Percentiles rank a stretch among this genome's conserved stretches.
Conservation (phyloP, 2,888 invertebrate species). For the Drosophila quinaria region DNA sequence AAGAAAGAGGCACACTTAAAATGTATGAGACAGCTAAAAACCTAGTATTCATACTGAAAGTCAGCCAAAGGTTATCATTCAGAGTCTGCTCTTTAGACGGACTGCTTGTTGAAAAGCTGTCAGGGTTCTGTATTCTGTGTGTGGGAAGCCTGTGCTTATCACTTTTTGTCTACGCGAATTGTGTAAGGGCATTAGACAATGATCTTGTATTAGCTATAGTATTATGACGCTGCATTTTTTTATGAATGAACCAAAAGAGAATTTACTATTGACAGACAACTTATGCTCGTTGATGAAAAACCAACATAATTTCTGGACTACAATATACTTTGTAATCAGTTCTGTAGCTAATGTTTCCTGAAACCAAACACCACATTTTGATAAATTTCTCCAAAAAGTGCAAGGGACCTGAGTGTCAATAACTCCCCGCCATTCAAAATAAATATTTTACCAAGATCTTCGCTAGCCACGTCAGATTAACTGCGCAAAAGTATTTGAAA, state of each 20-base stretch:
- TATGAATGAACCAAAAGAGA: conserved; percentile 64
- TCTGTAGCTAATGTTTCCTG: background rate
- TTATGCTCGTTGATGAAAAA: background rate
- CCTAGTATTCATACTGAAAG: conserved; percentile 59
- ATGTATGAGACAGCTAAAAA: conserved; percentile 60
- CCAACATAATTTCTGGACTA: background rate
- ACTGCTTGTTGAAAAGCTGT: conserved; percentile 49
- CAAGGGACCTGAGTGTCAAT: background rate
- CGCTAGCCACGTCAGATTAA: conserved; percentile 3
- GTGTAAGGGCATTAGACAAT: conserved; percentile 36
- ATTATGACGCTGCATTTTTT: conserved; percentile 70
- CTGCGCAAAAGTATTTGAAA: conserved; percentile 20
- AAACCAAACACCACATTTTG: too few relatives aligned
- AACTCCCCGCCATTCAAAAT: background rate
- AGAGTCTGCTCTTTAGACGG: conserved; percentile 49
- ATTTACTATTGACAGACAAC: conserved; percentile 5
- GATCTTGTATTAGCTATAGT: conserved; percentile 60
- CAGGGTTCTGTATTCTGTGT: conserved; percentile 64
- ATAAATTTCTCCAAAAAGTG: background rate
- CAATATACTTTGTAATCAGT: background rate
- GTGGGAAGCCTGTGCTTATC: conserved; percentile 76
- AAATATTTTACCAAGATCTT: background rate
- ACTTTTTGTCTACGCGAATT: conserved; percentile 25
- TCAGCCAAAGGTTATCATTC: conserved; percentile 70
- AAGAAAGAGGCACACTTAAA: conserved; percentile 58